Evolutionary conservation across 1,140 invertebrate species (phyloP).

Genomic region (Brachionus rubens): DNA sequence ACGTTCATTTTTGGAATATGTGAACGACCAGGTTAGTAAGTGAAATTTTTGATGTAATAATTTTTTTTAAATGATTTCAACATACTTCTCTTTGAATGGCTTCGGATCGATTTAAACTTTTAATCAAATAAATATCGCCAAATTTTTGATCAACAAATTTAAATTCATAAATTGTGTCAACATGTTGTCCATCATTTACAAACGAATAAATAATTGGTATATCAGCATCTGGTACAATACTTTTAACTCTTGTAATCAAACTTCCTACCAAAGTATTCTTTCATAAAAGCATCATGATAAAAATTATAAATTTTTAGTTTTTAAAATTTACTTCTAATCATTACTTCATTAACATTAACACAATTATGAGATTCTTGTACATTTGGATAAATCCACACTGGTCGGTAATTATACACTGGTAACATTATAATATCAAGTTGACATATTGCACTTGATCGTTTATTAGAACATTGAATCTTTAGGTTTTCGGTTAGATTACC

Average conservation of each 20-base stretch:
- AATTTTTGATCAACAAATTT: background rate
- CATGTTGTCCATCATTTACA: conserved; percentile 12
- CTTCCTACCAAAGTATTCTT: background rate
- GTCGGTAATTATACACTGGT: background rate
- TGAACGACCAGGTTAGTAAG: too few relatives aligned
- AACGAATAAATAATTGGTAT: background rate
- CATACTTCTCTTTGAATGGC: conserved; percentile 38
- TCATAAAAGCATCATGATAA: background rate
- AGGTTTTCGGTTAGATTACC: background rate
- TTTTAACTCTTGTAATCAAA: background rate
- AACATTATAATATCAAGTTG: background rate
- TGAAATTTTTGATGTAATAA: background rate
- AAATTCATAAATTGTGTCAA: background rate
- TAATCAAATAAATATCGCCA: conserved; percentile 7
- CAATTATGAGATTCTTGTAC: background rate
- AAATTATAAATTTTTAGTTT: background rate
- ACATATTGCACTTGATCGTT: background rate
- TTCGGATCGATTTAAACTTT: background rate
- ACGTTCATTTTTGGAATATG: too few relatives aligned
- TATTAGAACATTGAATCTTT: conserved; percentile 16
- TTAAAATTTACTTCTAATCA: background rate
- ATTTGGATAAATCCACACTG: conserved; percentile 27
- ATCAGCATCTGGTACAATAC: background rate
- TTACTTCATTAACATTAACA: conserved; percentile 11
- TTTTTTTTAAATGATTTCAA: background rate